phyloP scores from a whole-genome alignment of 2,888 invertebrate genomes.

The Euzophera pinguis region DNA sequence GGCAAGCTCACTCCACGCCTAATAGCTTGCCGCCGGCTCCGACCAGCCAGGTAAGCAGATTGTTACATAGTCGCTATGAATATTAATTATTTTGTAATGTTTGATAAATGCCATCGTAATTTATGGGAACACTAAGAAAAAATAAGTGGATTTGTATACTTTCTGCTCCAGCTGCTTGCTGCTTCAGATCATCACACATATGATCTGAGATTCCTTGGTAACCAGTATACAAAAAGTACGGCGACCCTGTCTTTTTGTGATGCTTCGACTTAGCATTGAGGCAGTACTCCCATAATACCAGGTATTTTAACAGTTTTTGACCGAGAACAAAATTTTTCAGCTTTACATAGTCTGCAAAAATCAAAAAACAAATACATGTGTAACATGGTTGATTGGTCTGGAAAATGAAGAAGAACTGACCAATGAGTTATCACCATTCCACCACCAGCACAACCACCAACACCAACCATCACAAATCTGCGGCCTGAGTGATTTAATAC shows the following conservation, averaged over 20 bases:
- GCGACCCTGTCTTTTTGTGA: too few relatives aligned
- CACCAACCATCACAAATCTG: constrained; percentile 31
- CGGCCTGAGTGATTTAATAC: constrained; percentile 36
- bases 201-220: too few relatives aligned
- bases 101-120: background rate
- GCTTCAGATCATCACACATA: too few relatives aligned
- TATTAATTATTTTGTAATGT: too few relatives aligned
- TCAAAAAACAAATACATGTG: constrained; percentile 36
- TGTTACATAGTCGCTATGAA: too few relatives aligned
- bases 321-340: constrained; percentile 37
- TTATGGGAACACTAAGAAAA: background rate
- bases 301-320: too few relatives aligned
- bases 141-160: background rate
- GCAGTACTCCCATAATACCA: too few relatives aligned
- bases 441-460: too few relatives aligned
- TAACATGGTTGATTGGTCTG: constrained; percentile 34
- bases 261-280: too few relatives aligned
- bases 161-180: too few relatives aligned
- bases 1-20: constrained; percentile 13
- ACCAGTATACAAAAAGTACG: too few relatives aligned
- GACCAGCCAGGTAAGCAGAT: background rate
- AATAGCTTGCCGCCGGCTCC: background rate
- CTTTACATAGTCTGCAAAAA: constrained; percentile 43
- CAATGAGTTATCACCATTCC: constrained; percentile 23
- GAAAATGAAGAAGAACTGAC: constrained; percentile 23